These are phyloP conservation scores for Pocillopora verrucosa DNA, from an alignment of 64 coral and sea anemone species.

Conservation along the genomic window DNA sequence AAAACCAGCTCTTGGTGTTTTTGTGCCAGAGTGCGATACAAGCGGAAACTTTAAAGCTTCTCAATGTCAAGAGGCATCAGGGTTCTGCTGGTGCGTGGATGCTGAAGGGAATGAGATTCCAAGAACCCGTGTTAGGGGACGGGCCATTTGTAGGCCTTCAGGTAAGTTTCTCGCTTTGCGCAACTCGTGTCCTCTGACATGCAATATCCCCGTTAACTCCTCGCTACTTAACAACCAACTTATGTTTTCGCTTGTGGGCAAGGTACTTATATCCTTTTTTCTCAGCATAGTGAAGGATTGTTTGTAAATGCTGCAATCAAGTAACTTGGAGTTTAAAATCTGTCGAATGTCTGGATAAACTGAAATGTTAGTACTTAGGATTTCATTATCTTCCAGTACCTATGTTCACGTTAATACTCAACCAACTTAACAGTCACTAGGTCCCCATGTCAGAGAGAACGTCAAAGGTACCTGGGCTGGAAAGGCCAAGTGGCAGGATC, in stretches of 20 bases:
- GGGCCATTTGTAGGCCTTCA: slow-evolving; percentile 60
- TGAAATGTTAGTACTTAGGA: too few relatives aligned
- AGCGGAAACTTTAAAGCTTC: slow-evolving; percentile 59
- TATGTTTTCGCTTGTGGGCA: too few relatives aligned
- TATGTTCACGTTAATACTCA: background rate
- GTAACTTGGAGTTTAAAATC: too few relatives aligned
- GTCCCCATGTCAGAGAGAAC: slow-evolving; percentile 51
- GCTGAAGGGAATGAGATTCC: slow-evolving; percentile 66
- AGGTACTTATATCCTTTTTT: too few relatives aligned
- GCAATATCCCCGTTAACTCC: background rate
- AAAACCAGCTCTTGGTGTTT: slow-evolving; percentile 35
- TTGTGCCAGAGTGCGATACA: slow-evolving; percentile 74
- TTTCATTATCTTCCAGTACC: background rate
- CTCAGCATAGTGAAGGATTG: too few relatives aligned
- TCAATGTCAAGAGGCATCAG: slow-evolving; percentile 54
- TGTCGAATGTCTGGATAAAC: too few relatives aligned
- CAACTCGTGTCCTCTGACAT: background rate
- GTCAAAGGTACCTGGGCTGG: slow-evolving; percentile 47
- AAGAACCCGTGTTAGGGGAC: slow-evolving; percentile 53
- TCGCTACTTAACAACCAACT: background rate
- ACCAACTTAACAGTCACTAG: background rate
- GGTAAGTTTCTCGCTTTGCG: slow-evolving; percentile 2
- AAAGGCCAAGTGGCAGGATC: background rate
- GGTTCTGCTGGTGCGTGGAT: slow-evolving; percentile 88
- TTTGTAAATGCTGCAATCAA: too few relatives aligned